Conservation (phyloP, 2,113 vertebrate species). For the Gnathonemus echidnorhynchus region DNA sequence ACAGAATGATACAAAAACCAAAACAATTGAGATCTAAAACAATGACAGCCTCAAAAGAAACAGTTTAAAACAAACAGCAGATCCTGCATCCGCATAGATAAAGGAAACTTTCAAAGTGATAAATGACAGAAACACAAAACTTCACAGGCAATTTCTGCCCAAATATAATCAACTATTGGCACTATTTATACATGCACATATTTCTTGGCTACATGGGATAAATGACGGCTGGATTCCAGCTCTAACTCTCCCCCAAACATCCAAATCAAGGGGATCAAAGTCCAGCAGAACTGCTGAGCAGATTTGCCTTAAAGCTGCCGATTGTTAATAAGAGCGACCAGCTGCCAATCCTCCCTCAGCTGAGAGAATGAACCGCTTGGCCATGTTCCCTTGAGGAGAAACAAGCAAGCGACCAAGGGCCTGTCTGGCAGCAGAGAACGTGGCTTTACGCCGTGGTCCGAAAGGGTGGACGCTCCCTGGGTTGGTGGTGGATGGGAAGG, state of each 20-base stretch:
- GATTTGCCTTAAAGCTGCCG: constrained; percentile 16
- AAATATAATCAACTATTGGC: not conserved
- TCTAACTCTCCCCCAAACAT: constrained; percentile 12
- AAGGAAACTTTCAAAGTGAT: not conserved
- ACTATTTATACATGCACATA: not conserved
- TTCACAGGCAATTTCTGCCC: not conserved
- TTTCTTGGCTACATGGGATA: not conserved
- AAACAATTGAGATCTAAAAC: not conserved
- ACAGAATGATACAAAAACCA: not conserved
- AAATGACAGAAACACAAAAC: not conserved
- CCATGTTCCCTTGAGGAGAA: constrained; percentile 25
- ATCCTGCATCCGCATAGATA: not conserved
- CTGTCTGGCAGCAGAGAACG: not conserved
- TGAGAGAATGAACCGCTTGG: not conserved
- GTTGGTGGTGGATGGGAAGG: not conserved
- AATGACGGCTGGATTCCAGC: not conserved
- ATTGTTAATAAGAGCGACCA: not conserved
- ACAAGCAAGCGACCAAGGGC: not conserved
- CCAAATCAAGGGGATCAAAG: constrained; percentile 15
- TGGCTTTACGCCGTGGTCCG: not conserved
- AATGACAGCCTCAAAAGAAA: not conserved
- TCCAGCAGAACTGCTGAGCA: constrained; percentile 19
- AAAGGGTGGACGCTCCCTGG: not conserved
- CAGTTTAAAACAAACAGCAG: not conserved
- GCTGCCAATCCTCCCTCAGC: not conserved